Evolutionary conservation across 2,888 invertebrate species (phyloP).

Genomic region (Nasonia oneida): DNA sequence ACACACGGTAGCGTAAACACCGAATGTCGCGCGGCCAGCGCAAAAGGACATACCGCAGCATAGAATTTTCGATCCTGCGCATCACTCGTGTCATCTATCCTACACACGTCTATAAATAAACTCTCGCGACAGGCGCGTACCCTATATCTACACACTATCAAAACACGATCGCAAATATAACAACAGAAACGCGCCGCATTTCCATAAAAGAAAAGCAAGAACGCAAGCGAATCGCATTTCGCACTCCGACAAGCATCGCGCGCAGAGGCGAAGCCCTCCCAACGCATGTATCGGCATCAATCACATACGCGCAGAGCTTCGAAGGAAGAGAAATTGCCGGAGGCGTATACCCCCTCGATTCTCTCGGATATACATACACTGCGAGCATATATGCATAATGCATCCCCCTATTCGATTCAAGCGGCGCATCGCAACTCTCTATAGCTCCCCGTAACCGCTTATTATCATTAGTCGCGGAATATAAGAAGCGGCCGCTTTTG

Average conservation of each 20-base stretch:
- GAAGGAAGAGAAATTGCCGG: constrained; percentile 5
- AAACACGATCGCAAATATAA: too few species aligned
- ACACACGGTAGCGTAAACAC: too few species aligned
- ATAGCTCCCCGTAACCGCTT: neutral
- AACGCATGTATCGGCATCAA: neutral
- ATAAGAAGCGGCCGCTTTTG: neutral
- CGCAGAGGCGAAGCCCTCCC: neutral
- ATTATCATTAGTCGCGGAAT: constrained; percentile 13
- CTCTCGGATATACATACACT: neutral
- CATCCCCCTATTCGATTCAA: neutral
- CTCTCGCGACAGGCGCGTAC: neutral
- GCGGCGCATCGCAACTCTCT: neutral
- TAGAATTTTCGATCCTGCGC: too few species aligned
- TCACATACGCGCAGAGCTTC: neutral
- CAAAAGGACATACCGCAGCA: too few species aligned
- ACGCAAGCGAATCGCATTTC: neutral
- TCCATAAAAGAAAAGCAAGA: neutral
- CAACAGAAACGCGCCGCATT: neutral
- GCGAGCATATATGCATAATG: neutral
- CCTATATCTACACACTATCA: too few species aligned
- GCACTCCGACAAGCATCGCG: neutral
- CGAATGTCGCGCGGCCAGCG: too few species aligned
- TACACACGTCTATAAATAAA: too few species aligned
- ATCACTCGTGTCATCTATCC: too few species aligned
- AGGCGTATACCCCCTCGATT: constrained; percentile 12